Evolutionary conservation across 2,113 vertebrate genomes (phyloP), one percentile per base, ranked within the genome.

Genomic region (Bujurquina vittata): DNA sequence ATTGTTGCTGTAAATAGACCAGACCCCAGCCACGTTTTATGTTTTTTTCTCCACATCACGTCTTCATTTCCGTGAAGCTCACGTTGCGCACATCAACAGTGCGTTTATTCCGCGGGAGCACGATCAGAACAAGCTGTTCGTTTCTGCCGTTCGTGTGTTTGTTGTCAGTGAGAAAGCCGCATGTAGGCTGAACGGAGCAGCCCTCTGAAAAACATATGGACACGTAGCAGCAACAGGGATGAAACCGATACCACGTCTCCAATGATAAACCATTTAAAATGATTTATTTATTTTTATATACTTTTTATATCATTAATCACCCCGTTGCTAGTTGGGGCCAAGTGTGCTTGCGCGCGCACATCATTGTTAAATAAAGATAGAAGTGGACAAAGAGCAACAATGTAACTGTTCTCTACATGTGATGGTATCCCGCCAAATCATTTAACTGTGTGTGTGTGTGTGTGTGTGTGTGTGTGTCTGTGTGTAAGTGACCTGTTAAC

Each of bases 371-470:
- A 67, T 60, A 83, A 61, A 76, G 77, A 76, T 61, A 84, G 3
- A 37, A 73, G 40, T n/a, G 67, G 43, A 37, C 72, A 43, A 58
- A 26, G 26, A 33, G 77, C 31, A 63, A 63, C 84, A 87, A 62
- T 72, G 75, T 26, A 3, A 22, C 62, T 29, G 37, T 91, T 84
- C 79, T 83, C 18, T 23, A 43, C 22, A 77, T 40, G 88, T 82
- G 20, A 57, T 84, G 56, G 54, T 84, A 87, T 85, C 80, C 59
- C 82, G 75, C 88, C 86, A 62, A 77, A 73, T 52, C 49, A 12
- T 17, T 72, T 79, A 15, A 22, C 43, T 23, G n/a, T 7, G 35
- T 11, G 3, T 8, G 23, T 40, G 2, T 31, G 11, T 17, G 35
- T 4, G 18, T 5, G 18, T 10, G 11, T 18, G 77, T 10, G 29